These are phyloP conservation scores for Pseudomyrmex sp. DNA, from an alignment of 1,140 invertebrate species.

Conservation along the genomic window DNA sequence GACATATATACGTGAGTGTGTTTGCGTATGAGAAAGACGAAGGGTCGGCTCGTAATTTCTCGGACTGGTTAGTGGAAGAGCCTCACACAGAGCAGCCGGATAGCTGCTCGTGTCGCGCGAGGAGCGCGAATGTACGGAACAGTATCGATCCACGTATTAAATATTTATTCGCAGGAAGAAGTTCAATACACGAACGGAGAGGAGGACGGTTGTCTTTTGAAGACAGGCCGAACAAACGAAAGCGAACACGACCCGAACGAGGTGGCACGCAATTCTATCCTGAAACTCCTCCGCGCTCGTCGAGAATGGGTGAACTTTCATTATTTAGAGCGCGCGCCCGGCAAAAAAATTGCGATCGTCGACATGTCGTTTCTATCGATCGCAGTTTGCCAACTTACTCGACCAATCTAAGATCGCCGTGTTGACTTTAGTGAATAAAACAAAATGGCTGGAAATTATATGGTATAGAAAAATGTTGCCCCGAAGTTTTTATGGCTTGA, in stretches of 20 bases:
- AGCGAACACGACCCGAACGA: conserved; percentile 62
- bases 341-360: conserved; percentile 69
- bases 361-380: conserved; percentile 68
- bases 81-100: conserved; percentile 61
- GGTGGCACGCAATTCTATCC: conserved; percentile 67
- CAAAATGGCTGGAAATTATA: background rate
- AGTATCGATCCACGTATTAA: conserved; percentile 78
- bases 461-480: too few relatives aligned
- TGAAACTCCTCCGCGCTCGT: conserved; percentile 56
- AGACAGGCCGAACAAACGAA: conserved; percentile 66
- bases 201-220: conserved; percentile 72
- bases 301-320: conserved; percentile 64
- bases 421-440: conserved; percentile 30
- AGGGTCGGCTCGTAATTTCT: conserved; percentile 68
- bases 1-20: conserved; percentile 59
- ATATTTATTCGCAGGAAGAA: conserved; percentile 79
- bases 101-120: conserved; percentile 46
- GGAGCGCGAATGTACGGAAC: conserved; percentile 61
- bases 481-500: too few relatives aligned
- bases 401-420: conserved; percentile 35
- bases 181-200: conserved; percentile 77
- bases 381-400: conserved; percentile 63
- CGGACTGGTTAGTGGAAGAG: conserved; percentile 67
- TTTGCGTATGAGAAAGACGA: conserved; percentile 66
- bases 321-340: conserved; percentile 66